Conservation (phyloP, 2,797 vertebrate species). For the Champsocephalus esox region DNA sequence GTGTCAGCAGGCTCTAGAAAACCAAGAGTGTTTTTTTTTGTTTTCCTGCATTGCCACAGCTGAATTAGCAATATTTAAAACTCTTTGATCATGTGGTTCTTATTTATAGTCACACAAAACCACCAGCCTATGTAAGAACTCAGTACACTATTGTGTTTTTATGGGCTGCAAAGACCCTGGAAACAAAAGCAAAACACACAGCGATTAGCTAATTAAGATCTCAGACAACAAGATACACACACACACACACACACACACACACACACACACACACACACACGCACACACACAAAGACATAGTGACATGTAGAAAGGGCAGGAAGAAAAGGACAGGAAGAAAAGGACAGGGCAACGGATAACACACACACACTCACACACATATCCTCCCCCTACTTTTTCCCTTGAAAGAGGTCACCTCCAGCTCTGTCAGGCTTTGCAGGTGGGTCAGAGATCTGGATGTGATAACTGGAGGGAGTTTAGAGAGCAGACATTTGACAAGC, state of each 20-base stretch:
- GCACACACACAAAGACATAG: constrained; percentile 19
- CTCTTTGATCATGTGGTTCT: constrained; percentile 51
- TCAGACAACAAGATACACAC: constrained; percentile 23
- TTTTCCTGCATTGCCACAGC: constrained; percentile 47
- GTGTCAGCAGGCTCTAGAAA: constrained; percentile 64
- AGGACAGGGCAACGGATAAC: constrained; percentile 24
- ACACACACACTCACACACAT: constrained; percentile 23
- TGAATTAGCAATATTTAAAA: constrained; percentile 65
- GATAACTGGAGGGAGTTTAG: constrained; percentile 82
- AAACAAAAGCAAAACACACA: constrained; percentile 47
- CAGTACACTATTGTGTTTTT: constrained; percentile 38
- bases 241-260: not conserved
- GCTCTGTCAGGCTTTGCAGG: constrained; percentile 84
- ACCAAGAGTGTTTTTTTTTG: constrained; percentile 44
- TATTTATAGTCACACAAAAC: constrained; percentile 55
- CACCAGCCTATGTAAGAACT: constrained; percentile 45
- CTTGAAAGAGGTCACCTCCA: constrained; percentile 80
- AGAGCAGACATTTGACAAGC: constrained; percentile 88
- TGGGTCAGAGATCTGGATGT: constrained; percentile 86
- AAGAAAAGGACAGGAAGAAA: constrained; percentile 9
- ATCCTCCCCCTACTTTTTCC: constrained; percentile 31
- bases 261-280: constrained; percentile 1
- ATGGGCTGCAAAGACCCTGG: constrained; percentile 24
- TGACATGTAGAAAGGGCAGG: constrained; percentile 26
- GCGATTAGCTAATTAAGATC: constrained; percentile 65